Evolutionary conservation across 2,113 vertebrate genomes (phyloP), one percentile per base, ranked within the genome.

Genomic region (Triplophysa siluroides): DNA sequence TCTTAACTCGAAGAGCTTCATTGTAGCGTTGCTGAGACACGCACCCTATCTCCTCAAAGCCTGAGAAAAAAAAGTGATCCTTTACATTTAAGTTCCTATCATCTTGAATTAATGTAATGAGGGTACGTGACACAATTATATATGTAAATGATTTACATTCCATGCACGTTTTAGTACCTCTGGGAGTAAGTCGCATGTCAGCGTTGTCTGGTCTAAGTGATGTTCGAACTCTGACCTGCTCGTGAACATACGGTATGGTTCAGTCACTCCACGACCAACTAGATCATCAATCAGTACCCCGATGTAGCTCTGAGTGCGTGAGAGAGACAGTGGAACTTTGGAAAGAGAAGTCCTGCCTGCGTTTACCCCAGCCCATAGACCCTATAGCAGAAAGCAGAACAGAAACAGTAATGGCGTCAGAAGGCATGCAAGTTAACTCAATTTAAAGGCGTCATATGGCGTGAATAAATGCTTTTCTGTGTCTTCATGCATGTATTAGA

Each of bases 241-340:
- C 84, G 96, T 99, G 90, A 99, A 99, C 97, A 99, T 99, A 6
- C 98, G 95, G 85, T 99, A 99, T 0, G 98, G 98, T 78, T 99
- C 98, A 0, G 83, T 93, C 2, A 98, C 95, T 5, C 97, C 96
- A 78, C 93, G 91, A 0, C 92, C 90, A 29, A 96, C 95, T 24
- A 99, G 94, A 81, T 99, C 98, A 3, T 98, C 95, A 0, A 99
- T 93, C 54, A 99, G 90, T 69, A 99, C 98, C 0, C 98, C 98
- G 0, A 97, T 85, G 45, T 98, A 99, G 80, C 96, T 97, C 86
- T 98, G 94, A 0, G 96, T 98, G 19, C 98, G 96, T 19, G 97
- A 98, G 45, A 98, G 14, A 0, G 90, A 65, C 81, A 96, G 90
- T 0, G 92, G 88, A 0, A 94, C 90, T 76, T 91, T 89, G 47